Evolutionary conservation across 2,113 vertebrate genomes (phyloP).

Genomic region (Percina caprodes): DNA sequence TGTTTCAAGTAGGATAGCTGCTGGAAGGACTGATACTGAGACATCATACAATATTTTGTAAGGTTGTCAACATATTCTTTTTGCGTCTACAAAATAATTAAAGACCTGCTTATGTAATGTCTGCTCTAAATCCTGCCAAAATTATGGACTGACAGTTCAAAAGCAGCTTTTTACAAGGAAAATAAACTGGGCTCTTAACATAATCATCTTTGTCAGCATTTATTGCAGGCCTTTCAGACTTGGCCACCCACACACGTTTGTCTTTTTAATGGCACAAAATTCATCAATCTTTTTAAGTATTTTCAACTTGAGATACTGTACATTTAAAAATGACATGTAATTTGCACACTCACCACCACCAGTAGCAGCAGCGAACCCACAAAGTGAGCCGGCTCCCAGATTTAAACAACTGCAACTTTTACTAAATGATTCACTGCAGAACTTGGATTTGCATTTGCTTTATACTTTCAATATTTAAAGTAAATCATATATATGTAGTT

Average conservation of each 20-base stretch:
- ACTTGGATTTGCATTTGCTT: background rate
- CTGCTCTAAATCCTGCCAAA: conserved; percentile 16
- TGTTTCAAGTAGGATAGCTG: background rate
- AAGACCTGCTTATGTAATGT: conserved; percentile 27
- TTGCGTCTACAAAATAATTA: conserved; percentile 6
- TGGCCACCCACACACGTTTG: conserved; percentile 8
- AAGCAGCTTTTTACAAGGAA: conserved; percentile 16
- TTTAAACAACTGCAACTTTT: background rate
- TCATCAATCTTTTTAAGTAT: conserved; percentile 21
- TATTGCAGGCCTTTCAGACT: conserved; percentile 19
- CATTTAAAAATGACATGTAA: background rate
- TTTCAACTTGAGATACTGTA: background rate
- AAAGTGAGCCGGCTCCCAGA: background rate
- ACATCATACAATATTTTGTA: background rate
- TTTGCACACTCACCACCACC: background rate
- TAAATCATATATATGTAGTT: background rate
- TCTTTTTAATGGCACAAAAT: conserved; percentile 3
- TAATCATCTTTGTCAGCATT: conserved; percentile 56
- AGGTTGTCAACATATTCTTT: conserved; percentile 3
- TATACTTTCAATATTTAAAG: background rate
- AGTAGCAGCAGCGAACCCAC: background rate
- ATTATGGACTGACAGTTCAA: conserved; percentile 10
- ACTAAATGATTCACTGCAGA: background rate
- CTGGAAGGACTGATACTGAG: background rate
- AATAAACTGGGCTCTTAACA: conserved; percentile 50